phyloP scores from a whole-genome alignment of 2,113 vertebrate genomes.

The Amphiprion percula region DNA sequence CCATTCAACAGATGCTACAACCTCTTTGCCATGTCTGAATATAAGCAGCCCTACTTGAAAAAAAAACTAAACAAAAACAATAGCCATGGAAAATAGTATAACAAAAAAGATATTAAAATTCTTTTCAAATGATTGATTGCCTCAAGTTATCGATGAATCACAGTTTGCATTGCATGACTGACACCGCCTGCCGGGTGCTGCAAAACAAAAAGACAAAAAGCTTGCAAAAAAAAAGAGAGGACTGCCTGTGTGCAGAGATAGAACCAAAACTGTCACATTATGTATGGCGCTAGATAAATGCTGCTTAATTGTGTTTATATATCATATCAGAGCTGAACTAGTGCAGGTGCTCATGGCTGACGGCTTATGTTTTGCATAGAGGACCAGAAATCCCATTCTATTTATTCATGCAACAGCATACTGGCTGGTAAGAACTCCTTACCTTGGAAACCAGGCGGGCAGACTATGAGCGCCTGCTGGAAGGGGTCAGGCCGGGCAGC shows the following conservation, averaged over 20 bases:
- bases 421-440: constrained; percentile 48
- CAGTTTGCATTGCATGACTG: constrained; percentile 16
- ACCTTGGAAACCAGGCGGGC: constrained; percentile 99
- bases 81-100: constrained; percentile 42
- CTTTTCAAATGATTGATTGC: constrained; percentile 52
- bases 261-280: constrained; percentile 1
- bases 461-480: constrained; percentile 99
- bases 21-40: constrained; percentile 4
- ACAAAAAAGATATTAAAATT: constrained; percentile 38
- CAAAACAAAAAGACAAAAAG: constrained; percentile 19
- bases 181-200: not conserved
- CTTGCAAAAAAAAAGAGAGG: not conserved
- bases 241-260: not conserved
- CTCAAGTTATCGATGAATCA: constrained; percentile 41
- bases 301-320: not conserved
- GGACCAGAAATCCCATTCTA: not conserved
- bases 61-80: constrained; percentile 45
- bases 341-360: not conserved
- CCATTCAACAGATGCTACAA: constrained; percentile 41
- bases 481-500: constrained; percentile 95
- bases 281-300: not conserved
- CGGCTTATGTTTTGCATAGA: not conserved
- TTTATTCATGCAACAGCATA: not conserved
- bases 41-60: not conserved
- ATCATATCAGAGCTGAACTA: not conserved